Evolutionary conservation across 2,113 vertebrate genomes (phyloP), one percentile per base, ranked within the genome.

Genomic region (Morone chrysops): DNA sequence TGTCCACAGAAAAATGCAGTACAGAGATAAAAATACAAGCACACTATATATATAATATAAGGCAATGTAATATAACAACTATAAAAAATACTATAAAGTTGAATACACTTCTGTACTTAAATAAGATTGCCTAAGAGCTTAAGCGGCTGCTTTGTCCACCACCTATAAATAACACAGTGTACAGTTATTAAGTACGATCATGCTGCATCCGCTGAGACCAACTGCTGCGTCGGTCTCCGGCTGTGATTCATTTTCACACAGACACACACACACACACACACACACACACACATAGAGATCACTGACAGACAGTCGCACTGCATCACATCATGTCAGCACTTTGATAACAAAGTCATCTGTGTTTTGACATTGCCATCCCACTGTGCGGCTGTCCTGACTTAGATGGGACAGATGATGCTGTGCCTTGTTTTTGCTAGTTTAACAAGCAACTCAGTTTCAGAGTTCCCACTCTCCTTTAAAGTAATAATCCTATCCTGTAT

Each of bases 281-380:
- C n/a, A n/a, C n/a, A n/a, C n/a, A n/a, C n/a, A n/a, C n/a, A n/a
- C n/a, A n/a, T n/a, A n/a, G n/a, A 63, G 81, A 60, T 89, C 76
- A 78, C 83, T 86, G 79, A 61, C 68, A 81, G 89, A 82, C 81
- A 81, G 78, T 70, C 56, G 7, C 78, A 73, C 78, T 17, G 76
- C 38, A 87, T 80, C 60, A 66, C 76, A 68, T 88, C 81, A 78
- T 78, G 83, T 78, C 87, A 78, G 65, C 83, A 79, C 80, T 85
- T 83, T 70, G 75, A 86, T 80, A 72, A 90, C 83, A 89, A 83
- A 89, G 79, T 88, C 83, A 70, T 88, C 71, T 73, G 47, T 31
- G 65, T 83, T 92, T 72, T 87, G 80, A 88, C 80, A 83, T 69
- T 74, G 79, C 67, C 50, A 10, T 81, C 87, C 80, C 80, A 80